These are phyloP conservation scores for Eufriesea mexicana DNA, from an alignment of 1,140 invertebrate species.

Conservation along the genomic window DNA sequence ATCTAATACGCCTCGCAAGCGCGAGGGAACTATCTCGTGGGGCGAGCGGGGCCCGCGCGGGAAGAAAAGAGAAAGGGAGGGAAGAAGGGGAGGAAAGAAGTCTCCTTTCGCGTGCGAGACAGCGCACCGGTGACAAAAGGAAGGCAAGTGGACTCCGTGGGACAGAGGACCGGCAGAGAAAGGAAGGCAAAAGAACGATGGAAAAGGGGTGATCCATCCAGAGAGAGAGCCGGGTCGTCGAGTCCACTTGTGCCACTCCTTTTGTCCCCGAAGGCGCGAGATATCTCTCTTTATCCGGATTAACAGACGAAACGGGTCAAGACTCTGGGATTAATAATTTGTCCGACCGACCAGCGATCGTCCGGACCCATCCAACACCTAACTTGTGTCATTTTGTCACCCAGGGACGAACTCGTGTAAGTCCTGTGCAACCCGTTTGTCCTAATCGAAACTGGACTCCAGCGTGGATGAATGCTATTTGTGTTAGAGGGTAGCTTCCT, in stretches of 20 bases:
- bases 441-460: too few species aligned
- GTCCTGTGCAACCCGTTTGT: too few species aligned
- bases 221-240: constrained; percentile 14
- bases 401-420: background rate
- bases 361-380: constrained; percentile 46
- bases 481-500: too few species aligned
- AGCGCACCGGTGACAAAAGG: too few species aligned
- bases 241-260: constrained; percentile 47
- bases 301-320: constrained; percentile 72
- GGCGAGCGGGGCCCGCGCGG: too few species aligned
- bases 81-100: background rate
- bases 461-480: too few species aligned
- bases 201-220: background rate
- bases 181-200: background rate
- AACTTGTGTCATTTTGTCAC: constrained; percentile 59
- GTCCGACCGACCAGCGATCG: constrained; percentile 57
- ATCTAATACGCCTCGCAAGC: too few species aligned
- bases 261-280: constrained; percentile 64
- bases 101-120: too few species aligned
- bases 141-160: too few species aligned
- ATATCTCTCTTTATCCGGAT: constrained; percentile 72
- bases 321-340: constrained; percentile 76
- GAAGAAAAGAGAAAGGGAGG: background rate
- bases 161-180: background rate
- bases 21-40: too few species aligned